Conservation (phyloP, 2,888 invertebrate species). For the Clivina fossor region DNA sequence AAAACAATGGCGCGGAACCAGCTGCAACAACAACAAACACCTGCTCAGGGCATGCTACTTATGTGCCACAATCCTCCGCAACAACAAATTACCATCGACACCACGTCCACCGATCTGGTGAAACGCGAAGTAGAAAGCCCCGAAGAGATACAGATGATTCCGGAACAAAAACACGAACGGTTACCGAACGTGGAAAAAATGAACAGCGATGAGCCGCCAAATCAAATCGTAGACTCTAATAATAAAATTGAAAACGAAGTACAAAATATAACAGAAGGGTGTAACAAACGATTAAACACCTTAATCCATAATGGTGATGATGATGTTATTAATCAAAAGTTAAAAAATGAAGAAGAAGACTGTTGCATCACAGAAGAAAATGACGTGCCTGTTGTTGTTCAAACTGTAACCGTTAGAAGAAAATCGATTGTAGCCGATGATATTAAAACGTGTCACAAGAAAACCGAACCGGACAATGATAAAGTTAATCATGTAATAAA, state of each 20-base stretch:
- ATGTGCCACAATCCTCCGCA: constrained; percentile 51
- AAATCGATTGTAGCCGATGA: constrained; percentile 20
- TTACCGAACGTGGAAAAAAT: constrained; percentile 44
- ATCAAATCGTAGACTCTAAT: constrained; percentile 20
- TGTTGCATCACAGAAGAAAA: constrained; percentile 4
- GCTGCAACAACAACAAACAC: constrained; percentile 49
- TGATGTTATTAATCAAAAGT: constrained; percentile 25
- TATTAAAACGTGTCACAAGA: neutral
- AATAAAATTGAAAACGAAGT: constrained; percentile 21
- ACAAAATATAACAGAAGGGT: constrained; percentile 23
- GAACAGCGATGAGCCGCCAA: constrained; percentile 38
- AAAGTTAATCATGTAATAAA: constrained; percentile 25
- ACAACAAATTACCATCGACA: constrained; percentile 36
- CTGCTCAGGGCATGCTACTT: constrained; percentile 57
- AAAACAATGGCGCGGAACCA: constrained; percentile 71
- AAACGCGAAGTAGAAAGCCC: constrained; percentile 54
- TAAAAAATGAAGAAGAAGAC: constrained; percentile 29
- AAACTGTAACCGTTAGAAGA: constrained; percentile 19
- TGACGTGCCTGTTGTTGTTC: constrained; percentile 15
- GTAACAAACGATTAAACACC: constrained; percentile 25
- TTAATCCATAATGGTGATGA: too few relatives aligned
- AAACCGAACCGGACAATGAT: constrained; percentile 22
- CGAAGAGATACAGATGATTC: constrained; percentile 41
- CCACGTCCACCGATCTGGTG: constrained; percentile 43
- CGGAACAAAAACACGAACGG: constrained; percentile 39